Evolutionary conservation across 2,113 vertebrate species (phyloP).

Genomic region (Rhynchomys soricoides): DNA sequence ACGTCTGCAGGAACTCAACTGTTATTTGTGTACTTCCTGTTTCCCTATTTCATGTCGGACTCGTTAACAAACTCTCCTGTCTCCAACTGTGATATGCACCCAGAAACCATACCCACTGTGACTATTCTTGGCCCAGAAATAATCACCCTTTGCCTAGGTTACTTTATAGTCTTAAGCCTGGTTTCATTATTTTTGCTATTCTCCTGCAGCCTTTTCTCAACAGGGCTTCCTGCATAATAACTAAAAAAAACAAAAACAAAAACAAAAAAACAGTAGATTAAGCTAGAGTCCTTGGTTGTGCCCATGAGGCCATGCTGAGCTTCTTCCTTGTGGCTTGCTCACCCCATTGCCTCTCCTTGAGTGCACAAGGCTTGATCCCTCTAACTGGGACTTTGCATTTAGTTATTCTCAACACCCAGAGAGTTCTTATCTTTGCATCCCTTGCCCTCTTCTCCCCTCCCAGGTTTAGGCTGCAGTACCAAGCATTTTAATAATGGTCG

Average conservation of each 20-base stretch:
- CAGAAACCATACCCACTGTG: background rate
- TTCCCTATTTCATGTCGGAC: background rate
- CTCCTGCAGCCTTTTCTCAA: background rate
- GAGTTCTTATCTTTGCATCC: background rate
- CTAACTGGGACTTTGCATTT: background rate
- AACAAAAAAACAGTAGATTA: background rate
- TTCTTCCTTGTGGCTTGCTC: background rate
- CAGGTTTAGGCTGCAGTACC: background rate
- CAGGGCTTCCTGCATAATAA: background rate
- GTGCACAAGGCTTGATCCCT: fast-evolving
- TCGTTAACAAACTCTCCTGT: background rate
- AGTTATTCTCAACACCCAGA: background rate
- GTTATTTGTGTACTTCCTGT: background rate
- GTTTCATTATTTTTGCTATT: background rate
- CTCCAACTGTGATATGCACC: background rate
- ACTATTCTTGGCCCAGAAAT: background rate
- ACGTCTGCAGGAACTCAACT: background rate
- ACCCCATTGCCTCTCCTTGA: background rate
- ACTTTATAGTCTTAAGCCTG: background rate
- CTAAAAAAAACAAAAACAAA: background rate
- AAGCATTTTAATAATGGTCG: background rate
- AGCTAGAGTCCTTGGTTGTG: background rate
- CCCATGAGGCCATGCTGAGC: background rate
- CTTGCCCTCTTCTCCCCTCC: background rate
- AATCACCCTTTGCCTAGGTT: background rate